Evolutionary conservation across 1,140 invertebrate species (phyloP).

Genomic region (Halictus rubicundus): DNA sequence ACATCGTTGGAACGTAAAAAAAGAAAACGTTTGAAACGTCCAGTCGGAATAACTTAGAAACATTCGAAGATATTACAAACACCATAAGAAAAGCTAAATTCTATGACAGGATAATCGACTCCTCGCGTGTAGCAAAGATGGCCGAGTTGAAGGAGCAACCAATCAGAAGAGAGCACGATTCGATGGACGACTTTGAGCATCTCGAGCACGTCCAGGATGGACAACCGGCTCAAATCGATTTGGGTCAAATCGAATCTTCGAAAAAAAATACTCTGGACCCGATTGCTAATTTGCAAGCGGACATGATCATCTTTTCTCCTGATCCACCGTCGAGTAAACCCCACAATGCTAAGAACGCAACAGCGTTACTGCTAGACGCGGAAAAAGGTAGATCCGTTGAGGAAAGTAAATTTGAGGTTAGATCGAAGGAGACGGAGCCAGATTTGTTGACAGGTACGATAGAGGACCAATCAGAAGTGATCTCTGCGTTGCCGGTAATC

Average conservation of each 20-base stretch:
- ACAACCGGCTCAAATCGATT: slow-evolving; percentile 36
- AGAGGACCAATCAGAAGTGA: slow-evolving; percentile 10
- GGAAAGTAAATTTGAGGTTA: slow-evolving; percentile 22
- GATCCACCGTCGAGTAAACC: not conserved
- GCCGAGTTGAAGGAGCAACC: slow-evolving; percentile 34
- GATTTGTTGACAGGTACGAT: slow-evolving; percentile 11
- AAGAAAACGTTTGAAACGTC: not conserved
- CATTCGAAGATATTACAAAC: not conserved
- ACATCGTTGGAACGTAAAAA: not conserved
- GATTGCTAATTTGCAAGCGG: slow-evolving; percentile 36
- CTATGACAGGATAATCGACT: slow-evolving; percentile 46
- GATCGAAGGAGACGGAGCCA: not conserved
- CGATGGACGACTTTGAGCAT: slow-evolving; percentile 87
- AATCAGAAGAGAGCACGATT: slow-evolving; percentile 84
- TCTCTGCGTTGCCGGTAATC: not conserved
- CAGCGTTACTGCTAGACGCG: slow-evolving; percentile 18
- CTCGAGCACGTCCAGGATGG: slow-evolving; percentile 79
- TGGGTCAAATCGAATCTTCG: not conserved
- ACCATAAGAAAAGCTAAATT: slow-evolving; percentile 23
- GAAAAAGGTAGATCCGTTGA: slow-evolving; percentile 19
- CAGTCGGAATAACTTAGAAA: not conserved
- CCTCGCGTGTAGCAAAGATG: slow-evolving; percentile 41
- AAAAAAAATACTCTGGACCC: not conserved
- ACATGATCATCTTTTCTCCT: slow-evolving; percentile 31
- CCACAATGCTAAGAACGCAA: slow-evolving; percentile 13